These are phyloP conservation scores for Amphipoea lucens DNA, from an alignment of 2,888 invertebrate genomes.

Conservation along the genomic window DNA sequence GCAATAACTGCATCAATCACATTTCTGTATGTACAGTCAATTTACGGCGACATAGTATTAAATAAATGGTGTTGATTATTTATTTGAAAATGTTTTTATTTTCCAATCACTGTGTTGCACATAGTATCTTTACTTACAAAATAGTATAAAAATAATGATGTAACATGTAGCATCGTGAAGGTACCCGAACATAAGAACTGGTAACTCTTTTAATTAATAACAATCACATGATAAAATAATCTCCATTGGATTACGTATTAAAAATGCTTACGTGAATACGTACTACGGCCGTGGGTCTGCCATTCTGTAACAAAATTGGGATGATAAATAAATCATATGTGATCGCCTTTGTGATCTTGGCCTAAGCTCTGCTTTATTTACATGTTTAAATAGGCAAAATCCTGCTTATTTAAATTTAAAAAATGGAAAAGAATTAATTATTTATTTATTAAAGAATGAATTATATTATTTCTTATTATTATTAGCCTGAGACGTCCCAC, in stretches of 20 bases:
- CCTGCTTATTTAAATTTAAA: neutral
- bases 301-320: slow-evolving; percentile 81
- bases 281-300: slow-evolving; percentile 82
- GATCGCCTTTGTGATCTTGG: neutral
- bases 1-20: slow-evolving; percentile 85
- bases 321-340: neutral
- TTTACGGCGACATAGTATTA: slow-evolving; percentile 82
- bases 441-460: too few relatives aligned
- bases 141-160: slow-evolving; percentile 45
- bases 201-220: slow-evolving; percentile 50
- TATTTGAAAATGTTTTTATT: slow-evolving; percentile 68
- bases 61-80: slow-evolving; percentile 87
- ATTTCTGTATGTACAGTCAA: slow-evolving; percentile 79
- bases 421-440: neutral
- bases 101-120: slow-evolving; percentile 7
- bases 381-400: neutral
- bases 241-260: slow-evolving; percentile 63
- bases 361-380: too few relatives aligned
- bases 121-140: slow-evolving; percentile 32
- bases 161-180: slow-evolving; percentile 34
- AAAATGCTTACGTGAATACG: slow-evolving; percentile 61
- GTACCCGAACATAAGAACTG: slow-evolving; percentile 27
- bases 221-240: slow-evolving; percentile 63
- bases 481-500: too few relatives aligned
- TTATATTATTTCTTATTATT: too few relatives aligned